Evolutionary conservation across 2,888 invertebrate genomes (phyloP).

Genomic region (Cephonodes hylas): DNA sequence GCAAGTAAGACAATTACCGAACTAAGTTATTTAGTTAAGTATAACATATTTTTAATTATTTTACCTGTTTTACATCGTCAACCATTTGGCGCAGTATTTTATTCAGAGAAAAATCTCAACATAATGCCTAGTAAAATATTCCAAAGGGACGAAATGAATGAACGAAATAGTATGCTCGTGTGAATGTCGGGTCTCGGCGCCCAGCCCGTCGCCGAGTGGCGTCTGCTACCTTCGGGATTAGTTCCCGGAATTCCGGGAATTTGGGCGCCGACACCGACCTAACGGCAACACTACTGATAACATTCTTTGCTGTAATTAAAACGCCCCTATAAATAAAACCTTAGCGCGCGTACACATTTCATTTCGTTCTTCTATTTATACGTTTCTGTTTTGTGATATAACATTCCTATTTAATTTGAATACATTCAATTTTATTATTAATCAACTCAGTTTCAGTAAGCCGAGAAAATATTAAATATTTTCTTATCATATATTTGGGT

Average conservation of each 20-base stretch:
- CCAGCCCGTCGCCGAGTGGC: slow-evolving; percentile 27
- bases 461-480: too few species aligned
- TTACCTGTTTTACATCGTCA: too few species aligned
- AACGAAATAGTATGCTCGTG: background rate
- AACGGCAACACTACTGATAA: slow-evolving; percentile 22
- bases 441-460: too few species aligned
- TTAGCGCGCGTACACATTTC: background rate
- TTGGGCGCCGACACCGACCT: slow-evolving; percentile 22
- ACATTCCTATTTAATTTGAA: background rate
- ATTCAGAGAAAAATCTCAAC: too few species aligned
- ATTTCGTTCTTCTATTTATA: background rate
- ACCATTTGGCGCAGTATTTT: too few species aligned
- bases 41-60: too few species aligned
- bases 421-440: too few species aligned
- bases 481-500: background rate
- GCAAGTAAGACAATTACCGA: too few species aligned
- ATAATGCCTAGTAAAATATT: too few species aligned
- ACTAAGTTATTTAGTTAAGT: too few species aligned
- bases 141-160: too few species aligned
- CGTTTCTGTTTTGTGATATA: background rate
- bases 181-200: slow-evolving; percentile 16
- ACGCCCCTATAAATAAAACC: slow-evolving; percentile 11
- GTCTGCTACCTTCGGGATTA: slow-evolving; percentile 37
- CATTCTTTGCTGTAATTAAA: slow-evolving; percentile 21
- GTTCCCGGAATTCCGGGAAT: slow-evolving; percentile 40